Evolutionary conservation across 2,888 invertebrate species (phyloP), one percentile per base, ranked within the genome.

Genomic region (Lysandra bellargus): DNA sequence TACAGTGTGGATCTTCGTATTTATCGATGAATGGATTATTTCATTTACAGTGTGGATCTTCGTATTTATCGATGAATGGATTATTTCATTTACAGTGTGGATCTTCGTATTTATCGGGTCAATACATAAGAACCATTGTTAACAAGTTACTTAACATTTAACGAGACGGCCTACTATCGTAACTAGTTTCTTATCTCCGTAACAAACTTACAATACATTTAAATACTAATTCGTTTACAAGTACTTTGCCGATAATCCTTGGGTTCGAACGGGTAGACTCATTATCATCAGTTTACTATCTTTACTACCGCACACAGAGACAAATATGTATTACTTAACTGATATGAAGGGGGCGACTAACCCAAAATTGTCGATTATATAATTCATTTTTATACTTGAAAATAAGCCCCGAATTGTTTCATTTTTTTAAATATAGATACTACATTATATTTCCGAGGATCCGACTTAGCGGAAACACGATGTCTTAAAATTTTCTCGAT

Each of bases 211-310:
- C 33, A 69, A 14, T 69, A 69, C 69, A 69, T 69, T 69, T 69
- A 69, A 69, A 69, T 69, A 37, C 69, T 69, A 69, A 69, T 69
- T 69, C 69, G 69, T 69, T 69, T 69, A 69, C 69, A 37, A 69
- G 33, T 69, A 69, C 69, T 69, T 69, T 17, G 33, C 14, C 69
- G 69, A 33, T 33, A 69, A 37, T 17, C 17, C 17, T 69, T 4
- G 33, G 14, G 69, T 37, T 69, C 12, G 30, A 69, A 69, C 69
- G 17, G 69, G 33, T 69, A 64, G 64, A 64, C 33, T 33, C 33
- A 69, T 33, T 12, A 69, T 69, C 33, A 33, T 69, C 12, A 33
- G 4, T 30, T 12, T 64, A 9, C 9, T n/a, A 60, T 60, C 40
- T 40, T 40, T 40, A 40, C 40, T 40, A 40, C 40, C 40, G 40